Evolutionary conservation across 92 coral and sea anemone species (phyloP), one percentile per base, ranked within the genome.

Genomic region (Zoanthus solanderi): DNA sequence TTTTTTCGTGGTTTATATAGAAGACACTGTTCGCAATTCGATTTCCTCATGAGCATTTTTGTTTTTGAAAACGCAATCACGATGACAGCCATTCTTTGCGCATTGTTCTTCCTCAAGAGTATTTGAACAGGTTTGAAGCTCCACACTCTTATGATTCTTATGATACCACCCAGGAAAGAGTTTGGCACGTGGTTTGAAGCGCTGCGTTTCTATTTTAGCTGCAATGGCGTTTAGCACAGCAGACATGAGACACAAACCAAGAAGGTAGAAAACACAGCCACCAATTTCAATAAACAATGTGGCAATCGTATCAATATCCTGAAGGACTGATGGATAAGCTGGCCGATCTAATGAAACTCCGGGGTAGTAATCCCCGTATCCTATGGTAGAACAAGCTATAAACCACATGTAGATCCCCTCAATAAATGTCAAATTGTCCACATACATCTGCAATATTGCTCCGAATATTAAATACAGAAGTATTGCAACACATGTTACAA

Each of bases 341-440:
- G 60, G n/a, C 6, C 17, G 53, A 16, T 23, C 31, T 23, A n/a
- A 63, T 63, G 32, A 63, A 17, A 63, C 30, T 2, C 66, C 66
- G 10, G 82, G 82, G 14, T 77, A 77, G 53, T 54, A 77, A 75
- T 90, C 93, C 0, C 93, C 93, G 57, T 78, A 90, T n/a, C 91
- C 93, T 31, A 90, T 83, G 32, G 93, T 90, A 2, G 88, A 69
- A 15, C 87, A 81, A 30, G 90, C 50, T 2, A 90, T 83, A 73
- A 90, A 90, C 79, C 93, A 90, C 65, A 87, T 46, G 45, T 90
- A 90, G 1, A 87, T 80, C 4, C 91, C 88, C 72, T 90, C 88
- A 28, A 87, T 10, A 34, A 84, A 17, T 9, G 84, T 79, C 87
- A 84, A 30, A 13, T 12, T 30, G 9, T 23, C 56, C 1, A 5